Base-by-base conservation (phyloP, 1,140 invertebrate genomes). In the Mamestra configurata region DNA sequence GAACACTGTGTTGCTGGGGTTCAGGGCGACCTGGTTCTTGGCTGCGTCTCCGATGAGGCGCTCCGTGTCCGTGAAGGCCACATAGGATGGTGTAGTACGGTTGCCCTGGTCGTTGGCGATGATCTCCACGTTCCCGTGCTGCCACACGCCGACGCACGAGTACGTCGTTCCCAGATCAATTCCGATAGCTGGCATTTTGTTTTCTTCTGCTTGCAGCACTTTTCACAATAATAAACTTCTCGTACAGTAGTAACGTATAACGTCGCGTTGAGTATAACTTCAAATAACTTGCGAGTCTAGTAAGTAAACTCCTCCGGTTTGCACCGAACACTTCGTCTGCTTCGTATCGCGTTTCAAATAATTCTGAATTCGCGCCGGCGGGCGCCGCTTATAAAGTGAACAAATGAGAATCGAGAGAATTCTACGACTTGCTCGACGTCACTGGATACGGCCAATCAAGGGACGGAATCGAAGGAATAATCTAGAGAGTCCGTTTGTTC, bases 91-190 rank as follows among this genome's bases (percentile, higher is more conserved):
- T 49, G 98, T 99, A 31, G 98, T 99, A 57, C 98, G 95, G 95
- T 99, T 99, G 22, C 98, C 98, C 95, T 98, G 98, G 91, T 99
- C 98, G 91, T 99, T 99, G 87, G 98, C 98, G 86, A 99, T 98
- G 88, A 99, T 98, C 96, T 99, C 98, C 70, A 99, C 98, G 94
- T 99, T 99, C 89, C 98, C 97, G 93, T 98, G 97, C 92, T 94
- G 98, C 98, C 53, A 99, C 97, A 98, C 51, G 97, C 98, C 79
- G 96, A 98, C 98, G 89, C 98, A 98, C 68, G 97, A 98, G 90
- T 98, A 98, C 70, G 98, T 98, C 18, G 98, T 98, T 46, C 97
- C 97, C 84, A 97, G 94, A 95, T 98, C 97, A 85, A 98, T 98
- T 90, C 97, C 97, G 87, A 97, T 96, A 80, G 97, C 97, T 86